These are phyloP conservation scores for Metridium senile DNA, from an alignment of 92 coral and sea anemone species.

Conservation along the genomic window DNA sequence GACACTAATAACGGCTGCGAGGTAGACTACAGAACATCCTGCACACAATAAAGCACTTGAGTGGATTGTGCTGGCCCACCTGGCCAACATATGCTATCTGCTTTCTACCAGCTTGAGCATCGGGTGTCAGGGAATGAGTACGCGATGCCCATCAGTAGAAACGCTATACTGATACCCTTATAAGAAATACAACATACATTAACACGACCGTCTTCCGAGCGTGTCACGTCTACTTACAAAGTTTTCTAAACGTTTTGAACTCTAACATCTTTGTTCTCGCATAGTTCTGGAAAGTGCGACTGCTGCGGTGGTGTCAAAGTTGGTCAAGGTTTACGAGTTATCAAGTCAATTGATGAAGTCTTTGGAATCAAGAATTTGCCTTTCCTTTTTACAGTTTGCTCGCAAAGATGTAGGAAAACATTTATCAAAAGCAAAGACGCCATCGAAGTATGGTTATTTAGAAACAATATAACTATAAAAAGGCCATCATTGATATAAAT, in stretches of 20 bases:
- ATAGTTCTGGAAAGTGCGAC: constrained; percentile 81
- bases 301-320: constrained; percentile 85
- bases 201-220: too few relatives aligned
- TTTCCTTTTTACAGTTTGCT: constrained; percentile 80
- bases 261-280: neutral
- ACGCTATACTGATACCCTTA: too few relatives aligned
- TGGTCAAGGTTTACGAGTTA: constrained; percentile 87
- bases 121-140: too few relatives aligned
- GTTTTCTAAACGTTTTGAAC: neutral
- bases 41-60: too few relatives aligned
- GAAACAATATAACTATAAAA: constrained; percentile 38
- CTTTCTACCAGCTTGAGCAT: too few relatives aligned
- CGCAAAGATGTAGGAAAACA: constrained; percentile 79
- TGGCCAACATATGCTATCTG: too few relatives aligned
- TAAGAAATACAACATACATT: too few relatives aligned
- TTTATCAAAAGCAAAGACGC: constrained; percentile 75
- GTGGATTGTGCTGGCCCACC: too few relatives aligned
- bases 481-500: too few relatives aligned
- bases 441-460: constrained; percentile 67
- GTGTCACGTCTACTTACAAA: neutral
- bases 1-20: too few relatives aligned
- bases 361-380: constrained; percentile 80
- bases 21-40: too few relatives aligned
- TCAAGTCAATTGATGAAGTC: constrained; percentile 68
- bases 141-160: too few relatives aligned